phyloP scores from a whole-genome alignment of 2,888 invertebrate genomes.

The Cheilosia vernalis region DNA sequence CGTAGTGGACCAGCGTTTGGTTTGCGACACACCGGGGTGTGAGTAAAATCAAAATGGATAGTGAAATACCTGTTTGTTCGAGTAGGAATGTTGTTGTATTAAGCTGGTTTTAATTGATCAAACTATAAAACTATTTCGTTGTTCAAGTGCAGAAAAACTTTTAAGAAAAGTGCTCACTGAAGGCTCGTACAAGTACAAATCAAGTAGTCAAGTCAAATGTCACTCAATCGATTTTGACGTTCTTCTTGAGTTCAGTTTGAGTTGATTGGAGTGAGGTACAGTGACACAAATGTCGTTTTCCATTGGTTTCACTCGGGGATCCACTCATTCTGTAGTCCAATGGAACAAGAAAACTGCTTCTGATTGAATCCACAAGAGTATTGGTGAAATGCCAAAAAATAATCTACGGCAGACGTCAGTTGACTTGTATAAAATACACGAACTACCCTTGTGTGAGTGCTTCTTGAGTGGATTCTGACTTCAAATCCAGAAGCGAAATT shows the following conservation, averaged over 20 bases:
- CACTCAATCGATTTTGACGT: slow-evolving; percentile 65
- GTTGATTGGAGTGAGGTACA: slow-evolving; percentile 4
- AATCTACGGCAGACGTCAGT: no score
- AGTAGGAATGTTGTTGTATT: slow-evolving; percentile 21
- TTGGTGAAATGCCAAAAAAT: no score
- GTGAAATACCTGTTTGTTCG: slow-evolving; percentile 20
- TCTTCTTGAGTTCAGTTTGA: slow-evolving; percentile 7
- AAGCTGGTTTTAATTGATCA: slow-evolving; percentile 47
- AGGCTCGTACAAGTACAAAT: neutral
- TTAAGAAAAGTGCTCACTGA: neutral
- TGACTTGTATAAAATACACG: no score
- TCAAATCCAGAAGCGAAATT: no score
- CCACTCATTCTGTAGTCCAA: no score
- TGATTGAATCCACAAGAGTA: no score
- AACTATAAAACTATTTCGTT: slow-evolving; percentile 6
- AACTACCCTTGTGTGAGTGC: no score
- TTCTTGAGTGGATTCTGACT: no score
- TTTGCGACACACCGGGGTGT: neutral
- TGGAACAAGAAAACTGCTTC: no score
- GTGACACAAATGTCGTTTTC: slow-evolving; percentile 3
- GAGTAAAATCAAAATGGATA: neutral
- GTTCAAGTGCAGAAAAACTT: neutral
- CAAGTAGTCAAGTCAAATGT: neutral
- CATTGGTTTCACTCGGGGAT: no score
- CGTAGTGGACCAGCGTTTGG: neutral